These are phyloP conservation scores for Enteromius radiatus DNA, from an alignment of 2,797 vertebrate species.

Conservation along the genomic window DNA sequence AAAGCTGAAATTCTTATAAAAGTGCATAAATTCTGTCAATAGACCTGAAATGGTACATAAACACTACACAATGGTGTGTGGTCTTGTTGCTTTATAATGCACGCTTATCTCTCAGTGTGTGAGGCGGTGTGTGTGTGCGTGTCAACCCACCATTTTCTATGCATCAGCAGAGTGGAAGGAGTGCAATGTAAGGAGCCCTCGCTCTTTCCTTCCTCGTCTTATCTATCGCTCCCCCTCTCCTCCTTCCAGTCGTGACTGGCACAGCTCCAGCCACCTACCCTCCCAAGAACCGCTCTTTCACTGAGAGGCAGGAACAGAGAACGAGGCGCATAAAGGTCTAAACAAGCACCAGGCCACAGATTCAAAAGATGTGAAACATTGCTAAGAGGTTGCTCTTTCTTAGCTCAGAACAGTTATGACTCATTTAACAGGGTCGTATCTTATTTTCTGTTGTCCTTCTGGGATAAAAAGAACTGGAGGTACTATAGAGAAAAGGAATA, in stretches of 20 bases:
- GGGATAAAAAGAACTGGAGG: not conserved
- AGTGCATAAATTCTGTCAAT: not conserved
- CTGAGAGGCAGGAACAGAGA: conserved; percentile 4
- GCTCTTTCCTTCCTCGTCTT: conserved; percentile 25
- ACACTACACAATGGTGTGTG: not conserved
- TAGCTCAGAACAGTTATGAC: conserved; percentile 7
- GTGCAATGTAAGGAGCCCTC: conserved; percentile 16
- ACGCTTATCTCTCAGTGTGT: not conserved
- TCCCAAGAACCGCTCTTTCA: conserved; percentile 8
- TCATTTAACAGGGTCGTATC: conserved; percentile 5
- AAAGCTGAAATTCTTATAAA: not conserved
- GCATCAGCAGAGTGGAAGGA: conserved; percentile 34
- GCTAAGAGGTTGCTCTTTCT: not conserved
- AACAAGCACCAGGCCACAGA: conserved; percentile 25
- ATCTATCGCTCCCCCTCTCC: conserved; percentile 21
- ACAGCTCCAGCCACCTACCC: conserved; percentile 33
- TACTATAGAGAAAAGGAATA: not conserved
- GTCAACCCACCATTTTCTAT: conserved; percentile 35
- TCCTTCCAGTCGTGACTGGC: conserved; percentile 40
- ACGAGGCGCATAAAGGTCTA: conserved; percentile 9
- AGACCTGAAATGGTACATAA: not conserved
- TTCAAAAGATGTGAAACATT: not conserved
- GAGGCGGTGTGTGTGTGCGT: not conserved
- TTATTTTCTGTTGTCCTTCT: not conserved
- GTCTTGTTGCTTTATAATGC: conserved; percentile 20